phyloP scores from a whole-genome alignment of 2,888 invertebrate genomes.

The Drosophila kambysellisi region DNA sequence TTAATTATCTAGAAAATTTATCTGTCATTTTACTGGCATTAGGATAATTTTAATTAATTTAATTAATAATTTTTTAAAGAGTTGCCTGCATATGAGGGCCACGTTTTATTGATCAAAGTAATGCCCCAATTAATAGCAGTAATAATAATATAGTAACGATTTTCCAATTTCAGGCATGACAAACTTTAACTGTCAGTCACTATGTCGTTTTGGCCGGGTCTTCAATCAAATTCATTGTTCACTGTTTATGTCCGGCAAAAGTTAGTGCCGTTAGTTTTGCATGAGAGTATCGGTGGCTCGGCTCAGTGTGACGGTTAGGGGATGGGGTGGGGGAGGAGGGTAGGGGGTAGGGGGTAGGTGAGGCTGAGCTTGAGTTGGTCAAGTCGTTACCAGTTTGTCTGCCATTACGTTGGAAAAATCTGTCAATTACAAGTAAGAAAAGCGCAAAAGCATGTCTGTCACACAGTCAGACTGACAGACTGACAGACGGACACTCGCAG shows the following conservation, averaged over 20 bases:
- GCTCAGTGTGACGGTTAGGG: neutral
- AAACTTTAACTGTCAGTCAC: neutral
- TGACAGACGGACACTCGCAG: neutral
- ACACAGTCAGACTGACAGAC: constrained; percentile 21
- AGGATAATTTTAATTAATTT: neutral
- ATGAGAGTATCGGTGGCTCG: constrained; percentile 13
- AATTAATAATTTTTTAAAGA: no score
- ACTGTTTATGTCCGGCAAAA: constrained; percentile 51
- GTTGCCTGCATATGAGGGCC: neutral
- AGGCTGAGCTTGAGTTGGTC: constrained; percentile 24
- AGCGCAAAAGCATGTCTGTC: constrained; percentile 76
- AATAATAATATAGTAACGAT: neutral
- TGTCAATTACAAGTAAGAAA: constrained; percentile 75
- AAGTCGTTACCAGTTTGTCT: constrained; percentile 70
- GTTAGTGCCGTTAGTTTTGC: constrained; percentile 40
- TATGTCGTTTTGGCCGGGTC: constrained; percentile 1
- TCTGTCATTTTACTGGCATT: neutral
- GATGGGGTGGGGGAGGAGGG: neutral
- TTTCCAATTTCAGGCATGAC: neutral
- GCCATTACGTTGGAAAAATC: constrained; percentile 74
- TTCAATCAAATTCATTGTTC: constrained; percentile 49
- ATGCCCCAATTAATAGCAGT: neutral
- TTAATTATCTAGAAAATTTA: neutral
- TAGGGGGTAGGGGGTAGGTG: neutral
- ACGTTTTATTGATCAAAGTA: neutral